Percentiles rank a stretch among this genome's conserved stretches.
Evolutionary conservation across 2,113 vertebrate species (phyloP).

Genomic region (Balaenoptera acutorostrata): DNA sequence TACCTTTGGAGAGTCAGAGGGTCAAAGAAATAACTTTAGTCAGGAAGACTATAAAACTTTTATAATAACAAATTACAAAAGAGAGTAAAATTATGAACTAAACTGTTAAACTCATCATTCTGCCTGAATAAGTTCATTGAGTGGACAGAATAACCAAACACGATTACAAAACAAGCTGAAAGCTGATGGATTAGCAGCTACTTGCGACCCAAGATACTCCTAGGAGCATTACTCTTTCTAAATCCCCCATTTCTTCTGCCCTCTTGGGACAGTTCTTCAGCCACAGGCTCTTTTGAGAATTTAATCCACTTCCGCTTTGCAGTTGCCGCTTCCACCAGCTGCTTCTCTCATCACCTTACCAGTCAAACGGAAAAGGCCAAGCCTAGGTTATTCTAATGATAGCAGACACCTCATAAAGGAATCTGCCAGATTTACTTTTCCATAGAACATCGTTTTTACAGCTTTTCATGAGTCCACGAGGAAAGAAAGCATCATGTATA

Average conservation of each 20-base stretch:
- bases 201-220: slow-evolving; percentile 45
- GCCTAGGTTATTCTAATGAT: slow-evolving; percentile 81
- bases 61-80: slow-evolving; percentile 69
- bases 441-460: slow-evolving; percentile 76
- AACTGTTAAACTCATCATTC: slow-evolving; percentile 74
- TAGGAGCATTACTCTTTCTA: slow-evolving; percentile 49
- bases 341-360: slow-evolving; percentile 80
- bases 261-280: slow-evolving; percentile 47
- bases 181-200: slow-evolving; percentile 29
- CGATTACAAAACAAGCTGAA: slow-evolving; percentile 8
- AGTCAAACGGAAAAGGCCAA: slow-evolving; percentile 75
- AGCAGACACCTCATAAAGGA: slow-evolving; percentile 83
- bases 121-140: slow-evolving; percentile 39
- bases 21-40: slow-evolving; percentile 70
- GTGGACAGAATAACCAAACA: slow-evolving; percentile 17
- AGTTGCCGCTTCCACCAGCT: slow-evolving; percentile 78
- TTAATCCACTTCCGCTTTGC: slow-evolving; percentile 67
- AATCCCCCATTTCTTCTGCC: slow-evolving; percentile 39
- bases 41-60: slow-evolving; percentile 75
- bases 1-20: slow-evolving; percentile 49
- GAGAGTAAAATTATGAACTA: slow-evolving; percentile 59
- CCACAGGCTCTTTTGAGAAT: slow-evolving; percentile 67
- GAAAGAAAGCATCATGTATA: slow-evolving; percentile 76
- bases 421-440: slow-evolving; percentile 79
- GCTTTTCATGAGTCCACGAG: slow-evolving; percentile 62